phyloP scores from a whole-genome alignment of 1,140 invertebrate genomes.

The Kradibia gibbosae region DNA sequence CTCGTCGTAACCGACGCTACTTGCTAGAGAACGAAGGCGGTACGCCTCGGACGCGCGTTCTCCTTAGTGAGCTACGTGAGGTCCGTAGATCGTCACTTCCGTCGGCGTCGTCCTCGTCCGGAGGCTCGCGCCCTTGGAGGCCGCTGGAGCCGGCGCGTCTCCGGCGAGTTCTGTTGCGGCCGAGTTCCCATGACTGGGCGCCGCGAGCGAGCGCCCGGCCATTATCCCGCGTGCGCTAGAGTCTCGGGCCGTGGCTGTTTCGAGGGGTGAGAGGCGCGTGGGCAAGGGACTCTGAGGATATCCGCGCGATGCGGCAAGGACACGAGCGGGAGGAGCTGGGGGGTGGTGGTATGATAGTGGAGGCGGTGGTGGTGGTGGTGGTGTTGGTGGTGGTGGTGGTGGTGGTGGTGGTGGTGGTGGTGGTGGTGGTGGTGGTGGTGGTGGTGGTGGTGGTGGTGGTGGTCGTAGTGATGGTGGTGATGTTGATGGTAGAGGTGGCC shows the following conservation, averaged over 20 bases:
- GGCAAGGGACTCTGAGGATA: background rate
- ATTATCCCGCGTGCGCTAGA: constrained; percentile 10
- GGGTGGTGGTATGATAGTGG: too few species aligned
- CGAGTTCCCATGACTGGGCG: constrained; percentile 6
- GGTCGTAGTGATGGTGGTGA: too few species aligned
- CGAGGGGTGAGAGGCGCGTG: background rate
- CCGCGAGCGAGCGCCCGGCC: constrained; percentile 39
- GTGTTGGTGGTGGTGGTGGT: too few species aligned
- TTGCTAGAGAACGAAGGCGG: background rate
- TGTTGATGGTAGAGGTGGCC: too few species aligned
- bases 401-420: too few species aligned
- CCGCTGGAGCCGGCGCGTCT: constrained; percentile 7
- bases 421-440: too few species aligned
- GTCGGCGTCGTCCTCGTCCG: background rate
- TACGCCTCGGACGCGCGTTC: too few species aligned
- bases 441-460: too few species aligned
- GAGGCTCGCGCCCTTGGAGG: too few species aligned
- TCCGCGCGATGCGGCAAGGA: too few species aligned
- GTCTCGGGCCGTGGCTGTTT: background rate
- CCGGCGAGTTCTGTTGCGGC: background rate
- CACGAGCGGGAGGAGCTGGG: too few species aligned
- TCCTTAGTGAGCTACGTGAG: background rate
- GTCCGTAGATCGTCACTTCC: background rate
- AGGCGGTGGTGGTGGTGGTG: too few species aligned
- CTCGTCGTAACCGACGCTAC: background rate